Evolutionary conservation across 1,140 invertebrate genomes (phyloP), one percentile per base, ranked within the genome.

Genomic region (Neodiprion lecontei): DNA sequence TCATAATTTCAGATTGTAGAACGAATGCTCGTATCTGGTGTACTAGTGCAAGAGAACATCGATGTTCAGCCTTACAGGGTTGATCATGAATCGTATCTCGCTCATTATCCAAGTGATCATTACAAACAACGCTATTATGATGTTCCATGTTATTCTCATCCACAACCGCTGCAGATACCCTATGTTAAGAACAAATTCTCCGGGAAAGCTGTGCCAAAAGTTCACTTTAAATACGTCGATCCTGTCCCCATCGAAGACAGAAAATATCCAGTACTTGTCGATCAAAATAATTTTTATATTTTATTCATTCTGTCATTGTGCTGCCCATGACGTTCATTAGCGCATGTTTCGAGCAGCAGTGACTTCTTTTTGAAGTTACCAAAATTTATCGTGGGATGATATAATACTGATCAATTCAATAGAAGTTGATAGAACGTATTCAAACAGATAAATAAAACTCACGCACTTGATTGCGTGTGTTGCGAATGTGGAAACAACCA

Each of bases 41-140:
- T 86, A 0, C 77, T 92, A 1, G 82, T 86, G 23, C 91, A 91
- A 81, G 84, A 89, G 21, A 84, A 88, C 7, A 84, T 92, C 49
- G 91, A 92, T 78, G 87, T 91, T 0, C 87, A 87, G 80, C 77
- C 91, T 7, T 92, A 91, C 75, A 82, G 82, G 73, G 87, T 90
- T 0, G 89, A 91, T 83, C 86, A 84, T 0, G 78, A 84, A 17
- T 81, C 88, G n/a, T 77, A 88, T 49, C 85, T 89, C 5, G 91
- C 90, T 2, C 89, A 88, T 78, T 90, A 91, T 76, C 87, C 88
- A 87, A 12, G 48, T 70, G 70, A 71, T 71, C 70, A 23, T 49
- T 71, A 71, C 48, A 71, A 71, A 71, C 70, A 71, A 14, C n/a
- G 40, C n/a, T 71, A 71, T 50, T 71, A 71, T 23, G 21, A 71